Evolutionary conservation across 2,888 invertebrate species (phyloP).

Genomic region (Glyphotaelius pellucidus): DNA sequence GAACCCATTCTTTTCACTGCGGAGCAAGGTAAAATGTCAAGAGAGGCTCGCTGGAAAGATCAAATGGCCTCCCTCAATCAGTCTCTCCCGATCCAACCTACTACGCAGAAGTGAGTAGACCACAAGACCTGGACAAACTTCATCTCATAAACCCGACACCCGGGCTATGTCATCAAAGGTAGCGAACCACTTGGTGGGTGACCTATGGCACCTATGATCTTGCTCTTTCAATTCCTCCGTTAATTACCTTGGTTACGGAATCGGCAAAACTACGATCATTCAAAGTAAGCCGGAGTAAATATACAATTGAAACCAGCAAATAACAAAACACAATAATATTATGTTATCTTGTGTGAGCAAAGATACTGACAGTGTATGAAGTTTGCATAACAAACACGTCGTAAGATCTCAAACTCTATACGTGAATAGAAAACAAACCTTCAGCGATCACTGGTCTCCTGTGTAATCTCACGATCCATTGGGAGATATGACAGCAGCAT

Average conservation of each 20-base stretch:
- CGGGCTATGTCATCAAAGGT: no score
- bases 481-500: constrained; percentile 47
- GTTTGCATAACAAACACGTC: constrained; percentile 27
- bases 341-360: not conserved
- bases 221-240: no score
- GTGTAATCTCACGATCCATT: constrained; percentile 47
- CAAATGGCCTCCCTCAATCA: no score
- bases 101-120: no score
- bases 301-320: not conserved
- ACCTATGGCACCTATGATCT: no score
- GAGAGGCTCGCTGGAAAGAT: no score
- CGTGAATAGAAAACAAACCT: constrained; percentile 48
- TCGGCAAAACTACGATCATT: not conserved
- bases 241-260: not conserved
- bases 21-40: no score
- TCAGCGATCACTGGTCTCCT: constrained; percentile 17
- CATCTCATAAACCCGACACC: no score
- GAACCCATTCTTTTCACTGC: no score
- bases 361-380: not conserved
- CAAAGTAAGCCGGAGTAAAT: not conserved
- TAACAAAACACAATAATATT: not conserved
- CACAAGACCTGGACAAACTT: no score
- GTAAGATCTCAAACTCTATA: constrained; percentile 2
- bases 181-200: no score
- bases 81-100: no score